Percentiles rank a stretch among this genome's conserved stretches.
These are phyloP conservation scores for Falco concolor DNA, from an alignment of 2,797 vertebrate species.

Conservation along the genomic window DNA sequence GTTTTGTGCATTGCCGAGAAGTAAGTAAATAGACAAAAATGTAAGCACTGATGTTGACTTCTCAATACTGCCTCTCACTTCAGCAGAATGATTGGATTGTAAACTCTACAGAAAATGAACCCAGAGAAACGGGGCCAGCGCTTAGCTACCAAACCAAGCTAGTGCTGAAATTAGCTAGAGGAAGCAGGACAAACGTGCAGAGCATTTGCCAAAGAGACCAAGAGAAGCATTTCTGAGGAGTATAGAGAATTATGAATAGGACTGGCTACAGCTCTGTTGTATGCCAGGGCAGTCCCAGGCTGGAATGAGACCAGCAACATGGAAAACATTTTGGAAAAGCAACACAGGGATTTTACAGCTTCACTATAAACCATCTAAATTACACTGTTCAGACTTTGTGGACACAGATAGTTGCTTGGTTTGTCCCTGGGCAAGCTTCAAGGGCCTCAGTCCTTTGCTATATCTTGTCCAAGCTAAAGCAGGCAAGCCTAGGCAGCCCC, in stretches of 20 bases:
- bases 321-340: not conserved
- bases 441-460: no score
- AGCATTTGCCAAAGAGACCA: not conserved
- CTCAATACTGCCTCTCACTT: not conserved
- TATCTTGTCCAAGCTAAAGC: not conserved
- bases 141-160: not conserved
- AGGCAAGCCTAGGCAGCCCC: not conserved
- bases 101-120: not conserved
- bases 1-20: not conserved
- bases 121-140: not conserved
- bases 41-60: not conserved
- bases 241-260: not conserved
- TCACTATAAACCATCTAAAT: not conserved
- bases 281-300: not conserved
- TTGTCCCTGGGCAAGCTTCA: not conserved
- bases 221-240: not conserved
- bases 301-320: not conserved
- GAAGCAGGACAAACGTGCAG: not conserved
- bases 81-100: not conserved
- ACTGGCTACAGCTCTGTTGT: not conserved
- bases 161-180: not conserved
- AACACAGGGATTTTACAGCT: not conserved
- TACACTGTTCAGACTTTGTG: rapidly evolving
- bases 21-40: not conserved
- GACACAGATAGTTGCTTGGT: no score